Evolutionary conservation across 2,797 vertebrate genomes (phyloP), one percentile per base, ranked within the genome.

Genomic region (Lemur catta): DNA sequence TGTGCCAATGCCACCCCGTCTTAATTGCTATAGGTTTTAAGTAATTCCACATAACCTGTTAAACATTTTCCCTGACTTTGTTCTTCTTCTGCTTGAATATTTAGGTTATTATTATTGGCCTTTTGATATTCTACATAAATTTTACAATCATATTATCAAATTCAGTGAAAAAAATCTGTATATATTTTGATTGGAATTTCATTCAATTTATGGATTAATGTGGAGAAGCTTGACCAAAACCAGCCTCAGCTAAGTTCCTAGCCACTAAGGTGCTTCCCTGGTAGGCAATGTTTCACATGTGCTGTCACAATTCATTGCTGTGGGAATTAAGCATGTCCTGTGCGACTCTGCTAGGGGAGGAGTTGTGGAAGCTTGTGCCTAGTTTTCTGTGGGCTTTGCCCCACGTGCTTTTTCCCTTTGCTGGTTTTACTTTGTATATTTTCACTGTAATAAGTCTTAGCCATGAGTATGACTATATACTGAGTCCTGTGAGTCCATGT

Each of bases 291-390:
- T 52, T 78, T 89, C 38, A 95, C 15, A 85, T 65, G 24, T 65
- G 55, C 33, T 89, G 61, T 95, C 92, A 84, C 13, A 96, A 50
- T 71, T 95, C 33, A 90, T 88, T 96, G 59, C 55, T 93, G 65
- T 91, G 67, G 67, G 55, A 95, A 61, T 84, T 89, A 89, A 87
- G 38, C 41, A 86, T 38, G 38, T 75, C 55, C 4, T 75, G 14
- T 89, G 84, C 79, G 38, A 65, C 24, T 87, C 72, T 33, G 30
- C 22, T 61, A 55, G 67, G 35, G 67, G n/a, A 93, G 41, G 48
- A 89, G 22, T 78, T 35, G 85, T 88, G 52, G n/a, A 88, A 82
- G 17, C 41, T 35, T 93, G 46, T 38, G 12, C 59, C 57, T 88
- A 28, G 5, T 46, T 86, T 86, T 74, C 35, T 89, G 46, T 91